Conservation (phyloP, 2,113 vertebrate species). For the Otus sunia region DNA sequence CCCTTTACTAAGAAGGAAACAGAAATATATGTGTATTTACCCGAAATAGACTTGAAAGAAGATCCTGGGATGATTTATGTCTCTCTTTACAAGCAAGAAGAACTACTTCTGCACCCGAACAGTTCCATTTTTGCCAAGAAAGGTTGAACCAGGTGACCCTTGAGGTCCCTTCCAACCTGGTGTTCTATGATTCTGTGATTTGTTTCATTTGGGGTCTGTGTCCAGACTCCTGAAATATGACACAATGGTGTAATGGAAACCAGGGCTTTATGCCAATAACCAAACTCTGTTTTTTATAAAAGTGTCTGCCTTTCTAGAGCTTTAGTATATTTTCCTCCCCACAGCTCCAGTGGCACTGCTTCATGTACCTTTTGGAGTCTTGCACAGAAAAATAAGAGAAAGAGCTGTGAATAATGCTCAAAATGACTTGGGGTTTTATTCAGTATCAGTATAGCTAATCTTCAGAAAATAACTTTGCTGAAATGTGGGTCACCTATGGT, state of each 20-base stretch:
- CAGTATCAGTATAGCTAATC: background rate
- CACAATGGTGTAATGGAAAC: background rate
- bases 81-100: background rate
- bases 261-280: background rate
- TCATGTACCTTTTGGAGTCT: background rate
- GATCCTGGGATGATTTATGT: background rate
- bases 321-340: background rate
- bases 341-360: background rate
- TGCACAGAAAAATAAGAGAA: background rate
- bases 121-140: background rate
- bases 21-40: background rate
- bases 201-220: background rate
- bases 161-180: background rate
- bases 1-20: background rate
- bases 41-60: background rate
- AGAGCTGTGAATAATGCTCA: background rate
- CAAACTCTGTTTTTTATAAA: background rate
- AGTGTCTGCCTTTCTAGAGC: background rate
- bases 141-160: background rate
- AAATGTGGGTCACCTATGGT: background rate
- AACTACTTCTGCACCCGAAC: background rate
- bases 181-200: background rate
- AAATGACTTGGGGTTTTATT: background rate
- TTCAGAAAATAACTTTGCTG: background rate
- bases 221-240: background rate